Evolutionary conservation across 2,888 invertebrate genomes (phyloP), one percentile per base, ranked within the genome.

Genomic region (Chrysotoxum bicinctum): DNA sequence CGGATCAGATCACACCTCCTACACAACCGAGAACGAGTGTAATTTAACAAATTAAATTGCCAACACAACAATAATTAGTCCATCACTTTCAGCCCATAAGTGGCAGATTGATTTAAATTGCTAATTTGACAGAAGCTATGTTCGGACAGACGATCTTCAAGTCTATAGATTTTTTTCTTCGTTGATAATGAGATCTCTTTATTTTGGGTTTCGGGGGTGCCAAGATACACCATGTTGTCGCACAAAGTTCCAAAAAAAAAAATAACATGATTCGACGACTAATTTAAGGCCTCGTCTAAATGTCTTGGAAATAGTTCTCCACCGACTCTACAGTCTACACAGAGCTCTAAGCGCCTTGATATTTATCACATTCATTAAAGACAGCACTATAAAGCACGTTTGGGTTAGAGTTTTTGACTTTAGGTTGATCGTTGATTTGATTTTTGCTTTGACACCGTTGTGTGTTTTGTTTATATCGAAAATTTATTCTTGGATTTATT

Each of bases 31-130:
- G 72, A 80, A 72, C 80, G 73, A 85, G 62, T 76, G 85, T 81
- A 81, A 73, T 81, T 85, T 77, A 76, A 85, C 85, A 85, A 85
- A 81, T 85, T 85, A 85, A 81, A 85, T 85, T 81, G 85, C 81
- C 85, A 85, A 73, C 85, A 85, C 56, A 74, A 85, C 81, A 77
- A 81, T 76, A 85, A 85, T 85, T 85, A 85, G 85, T 85, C 72
- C 75, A 73, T 77, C 85, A 60, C 32, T 64, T 48, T 66, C 43
- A 2, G 43, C 45, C 45, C 9, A 32, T 72, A 66, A 40, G 32
- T 40, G 58, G 54, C 35, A 32, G 50, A 72, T 81, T 77, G 85
- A 85, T 85, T 85, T 85, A 85, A 85, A 85, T 85, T 85, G 85
- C 81, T 85, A 85, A 85, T 85, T 81, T 77, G 85, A 85, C 85